Evolutionary conservation across 1,140 invertebrate species (phyloP), one percentile per base, ranked within the genome.

Genomic region (Harpegnathos saltator): DNA sequence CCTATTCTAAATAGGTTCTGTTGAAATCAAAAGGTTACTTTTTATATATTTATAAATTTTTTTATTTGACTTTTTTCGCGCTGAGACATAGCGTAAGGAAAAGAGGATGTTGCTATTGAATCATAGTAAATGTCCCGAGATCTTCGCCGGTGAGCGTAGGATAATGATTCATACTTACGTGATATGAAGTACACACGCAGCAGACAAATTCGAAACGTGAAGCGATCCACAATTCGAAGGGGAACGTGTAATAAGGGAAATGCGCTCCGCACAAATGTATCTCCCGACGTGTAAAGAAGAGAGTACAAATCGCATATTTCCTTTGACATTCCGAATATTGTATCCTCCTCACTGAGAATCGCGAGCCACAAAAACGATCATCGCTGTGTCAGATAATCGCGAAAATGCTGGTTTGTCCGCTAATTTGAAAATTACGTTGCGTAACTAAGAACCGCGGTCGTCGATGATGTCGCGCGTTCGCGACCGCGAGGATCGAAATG

Each of bases 11-110:
- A 91, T 92, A 91, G 89, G 90, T 90, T 90, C 56, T 92, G 90
- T 92, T 92, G 72, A 86, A 90, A 87, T 89, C 77, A 84, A 91
- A 90, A 90, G 87, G 90, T 92, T 92, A 92, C 83, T 91, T 92
- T 90, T 92, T 89, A 90, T 90, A 89, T 73, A 75, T 65, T 83
- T 82, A 85, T 90, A 84, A 44, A 85, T 91, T 90, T 86, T n/a
- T 75, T 80, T 82, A 84, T 82, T 89, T 91, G 9, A 82, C 44
- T 84, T 83, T 85, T 89, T 44, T 44, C 38, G 38, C 38, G 48
- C 83, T 86, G 73, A n/a, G n/a, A 63, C 38, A 61, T 84, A 84
- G 82, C 61, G 54, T 88, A 87, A 80, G 66, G 52, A 77, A 33
- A 68, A 75, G 83, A 85, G 80, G 15, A 58, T 85, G 86, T 88